Evolutionary conservation across 2,888 invertebrate species (phyloP).

Genomic region (Lutraria lutraria): DNA sequence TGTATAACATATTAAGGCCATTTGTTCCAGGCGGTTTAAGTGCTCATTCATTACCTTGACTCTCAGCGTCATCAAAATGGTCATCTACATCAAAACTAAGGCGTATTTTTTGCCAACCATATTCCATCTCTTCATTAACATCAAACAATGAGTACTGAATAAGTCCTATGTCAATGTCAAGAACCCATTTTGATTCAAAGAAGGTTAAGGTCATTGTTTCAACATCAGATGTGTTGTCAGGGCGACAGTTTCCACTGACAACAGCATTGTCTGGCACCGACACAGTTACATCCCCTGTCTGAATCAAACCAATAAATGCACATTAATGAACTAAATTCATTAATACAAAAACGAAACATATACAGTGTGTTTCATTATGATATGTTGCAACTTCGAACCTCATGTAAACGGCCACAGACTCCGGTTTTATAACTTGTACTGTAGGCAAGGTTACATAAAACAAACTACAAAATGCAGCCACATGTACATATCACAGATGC

Average conservation of each 20-base stretch:
- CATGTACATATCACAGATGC: too few relatives aligned
- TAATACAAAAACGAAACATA: too few relatives aligned
- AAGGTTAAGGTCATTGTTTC: slow-evolving; percentile 11
- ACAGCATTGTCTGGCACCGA: not conserved
- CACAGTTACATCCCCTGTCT: not conserved
- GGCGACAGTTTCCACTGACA: slow-evolving; percentile 20
- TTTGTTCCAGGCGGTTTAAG: too few relatives aligned
- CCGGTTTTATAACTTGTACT: too few relatives aligned
- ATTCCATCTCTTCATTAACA: not conserved
- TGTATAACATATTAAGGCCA: too few relatives aligned
- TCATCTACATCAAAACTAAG: slow-evolving; percentile 6
- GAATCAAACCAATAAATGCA: not conserved
- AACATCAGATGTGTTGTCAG: not conserved
- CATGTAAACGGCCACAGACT: too few relatives aligned
- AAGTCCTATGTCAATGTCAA: slow-evolving; percentile 17
- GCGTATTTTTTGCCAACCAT: slow-evolving; percentile 13
- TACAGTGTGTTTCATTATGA: too few relatives aligned
- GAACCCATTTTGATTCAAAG: not conserved
- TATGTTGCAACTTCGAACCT: too few relatives aligned
- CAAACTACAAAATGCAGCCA: too few relatives aligned
- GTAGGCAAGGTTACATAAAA: too few relatives aligned
- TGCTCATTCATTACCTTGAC: not conserved
- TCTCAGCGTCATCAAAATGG: slow-evolving; percentile 17
- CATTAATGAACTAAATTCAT: not conserved
- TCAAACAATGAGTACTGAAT: not conserved